Evolutionary conservation across 2,797 vertebrate genomes (phyloP).

Genomic region (Eulemur coronatus): DNA sequence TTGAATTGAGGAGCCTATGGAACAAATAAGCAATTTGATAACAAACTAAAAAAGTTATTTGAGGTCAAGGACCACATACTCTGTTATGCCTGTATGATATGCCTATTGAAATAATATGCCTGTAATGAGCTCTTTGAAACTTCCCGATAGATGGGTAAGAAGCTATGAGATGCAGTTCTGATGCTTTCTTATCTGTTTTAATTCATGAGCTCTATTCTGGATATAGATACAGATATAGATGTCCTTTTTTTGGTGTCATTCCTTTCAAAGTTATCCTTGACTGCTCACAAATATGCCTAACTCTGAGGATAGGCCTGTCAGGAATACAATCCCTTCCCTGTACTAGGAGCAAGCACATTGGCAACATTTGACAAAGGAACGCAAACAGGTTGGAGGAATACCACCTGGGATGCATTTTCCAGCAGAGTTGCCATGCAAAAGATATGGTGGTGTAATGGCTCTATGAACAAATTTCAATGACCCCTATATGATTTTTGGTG

Average conservation of each 20-base stretch:
- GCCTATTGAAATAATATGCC: not conserved
- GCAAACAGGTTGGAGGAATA: constrained; percentile 48
- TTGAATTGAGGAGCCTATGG: not conserved
- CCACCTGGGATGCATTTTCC: constrained; percentile 49
- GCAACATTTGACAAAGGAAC: constrained; percentile 53
- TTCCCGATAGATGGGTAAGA: not conserved
- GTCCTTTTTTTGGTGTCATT: not conserved
- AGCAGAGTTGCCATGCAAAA: not conserved
- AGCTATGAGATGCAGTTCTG: not conserved
- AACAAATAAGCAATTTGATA: not conserved
- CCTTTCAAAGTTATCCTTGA: not conserved
- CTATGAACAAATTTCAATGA: not conserved
- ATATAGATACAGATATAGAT: not conserved
- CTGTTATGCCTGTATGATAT: not conserved
- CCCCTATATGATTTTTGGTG: too few species aligned
- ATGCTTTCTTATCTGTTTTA: not conserved
- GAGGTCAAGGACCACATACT: not conserved
- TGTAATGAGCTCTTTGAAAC: not conserved
- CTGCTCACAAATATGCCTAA: not conserved
- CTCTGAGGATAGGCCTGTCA: constrained; percentile 45
- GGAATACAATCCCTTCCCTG: constrained; percentile 41
- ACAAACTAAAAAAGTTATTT: not conserved
- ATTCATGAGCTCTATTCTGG: not conserved
- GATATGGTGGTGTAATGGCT: not conserved
- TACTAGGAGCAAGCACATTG: constrained; percentile 51